A percentile compares a stretch with the other conserved stretches of the same genome.
Evolutionary conservation across 2,797 vertebrate species (phyloP).

Genomic region (Babyrousa celebensis): DNA sequence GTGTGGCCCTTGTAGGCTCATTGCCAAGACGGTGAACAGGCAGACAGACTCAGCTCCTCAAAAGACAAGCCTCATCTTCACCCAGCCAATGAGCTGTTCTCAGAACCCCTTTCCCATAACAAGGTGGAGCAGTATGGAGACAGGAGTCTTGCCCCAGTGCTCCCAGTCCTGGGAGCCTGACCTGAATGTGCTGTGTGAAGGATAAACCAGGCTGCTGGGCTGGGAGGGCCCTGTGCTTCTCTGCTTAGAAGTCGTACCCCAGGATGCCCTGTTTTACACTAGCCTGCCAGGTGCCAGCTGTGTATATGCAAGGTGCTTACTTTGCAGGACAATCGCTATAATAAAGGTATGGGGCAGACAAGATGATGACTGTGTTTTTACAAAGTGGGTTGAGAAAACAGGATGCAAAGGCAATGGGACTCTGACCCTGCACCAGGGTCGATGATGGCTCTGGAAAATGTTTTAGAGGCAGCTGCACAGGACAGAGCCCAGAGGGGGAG

Average conservation of each 20-base stretch:
- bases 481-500: too few species aligned
- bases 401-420: not conserved
- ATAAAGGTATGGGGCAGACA: not conserved
- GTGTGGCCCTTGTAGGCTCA: not conserved
- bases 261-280: not conserved
- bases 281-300: too few species aligned
- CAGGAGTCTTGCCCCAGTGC: not conserved
- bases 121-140: fast-evolving
- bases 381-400: not conserved
- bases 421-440: too few species aligned
- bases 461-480: not conserved
- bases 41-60: not conserved
- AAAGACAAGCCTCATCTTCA: not conserved
- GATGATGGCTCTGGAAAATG: not conserved
- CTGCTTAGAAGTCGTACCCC: not conserved
- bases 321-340: not conserved
- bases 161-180: too few species aligned
- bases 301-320: fast-evolving
- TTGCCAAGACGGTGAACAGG: fast-evolving
- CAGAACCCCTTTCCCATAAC: not conserved
- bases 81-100: not conserved
- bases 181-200: not conserved
- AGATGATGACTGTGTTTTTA: not conserved
- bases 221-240: not conserved
- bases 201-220: not conserved